These are phyloP conservation scores for Timema cristinae DNA, from an alignment of 2,888 invertebrate species.

Conservation along the genomic window DNA sequence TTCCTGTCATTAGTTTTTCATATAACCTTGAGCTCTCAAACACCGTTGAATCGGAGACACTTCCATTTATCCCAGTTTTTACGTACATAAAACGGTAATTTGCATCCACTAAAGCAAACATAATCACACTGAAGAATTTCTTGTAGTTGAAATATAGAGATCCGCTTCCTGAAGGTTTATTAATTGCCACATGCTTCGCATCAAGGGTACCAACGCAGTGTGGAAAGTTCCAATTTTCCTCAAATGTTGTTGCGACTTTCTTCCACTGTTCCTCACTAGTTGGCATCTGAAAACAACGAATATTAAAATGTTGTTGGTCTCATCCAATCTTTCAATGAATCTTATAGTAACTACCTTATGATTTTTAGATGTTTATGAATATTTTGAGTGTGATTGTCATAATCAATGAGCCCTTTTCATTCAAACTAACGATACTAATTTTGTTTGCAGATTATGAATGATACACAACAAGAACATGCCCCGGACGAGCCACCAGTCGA, in stretches of 20 bases:
- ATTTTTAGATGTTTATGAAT: too few species aligned
- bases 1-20: not conserved
- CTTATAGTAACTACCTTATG: too few species aligned
- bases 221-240: not conserved
- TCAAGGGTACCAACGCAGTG: not conserved
- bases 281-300: constrained; percentile 11
- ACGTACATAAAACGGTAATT: constrained; percentile 7
- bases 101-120: constrained; percentile 3
- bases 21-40: not conserved
- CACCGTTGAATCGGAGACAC: not conserved
- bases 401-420: too few species aligned
- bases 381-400: too few species aligned
- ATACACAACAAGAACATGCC: too few species aligned
- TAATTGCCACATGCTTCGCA: not conserved
- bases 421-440: too few species aligned
- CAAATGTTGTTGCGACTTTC: not conserved
- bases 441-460: not conserved
- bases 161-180: not conserved
- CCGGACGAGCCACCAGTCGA: not conserved
- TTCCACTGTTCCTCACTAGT: not conserved
- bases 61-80: not conserved
- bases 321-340: too few species aligned
- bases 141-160: constrained; percentile 7
- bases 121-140: not conserved
- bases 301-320: not conserved